Evolutionary conservation across 1,140 invertebrate species (phyloP).

Genomic region (Brachionus asplanchnoidis): DNA sequence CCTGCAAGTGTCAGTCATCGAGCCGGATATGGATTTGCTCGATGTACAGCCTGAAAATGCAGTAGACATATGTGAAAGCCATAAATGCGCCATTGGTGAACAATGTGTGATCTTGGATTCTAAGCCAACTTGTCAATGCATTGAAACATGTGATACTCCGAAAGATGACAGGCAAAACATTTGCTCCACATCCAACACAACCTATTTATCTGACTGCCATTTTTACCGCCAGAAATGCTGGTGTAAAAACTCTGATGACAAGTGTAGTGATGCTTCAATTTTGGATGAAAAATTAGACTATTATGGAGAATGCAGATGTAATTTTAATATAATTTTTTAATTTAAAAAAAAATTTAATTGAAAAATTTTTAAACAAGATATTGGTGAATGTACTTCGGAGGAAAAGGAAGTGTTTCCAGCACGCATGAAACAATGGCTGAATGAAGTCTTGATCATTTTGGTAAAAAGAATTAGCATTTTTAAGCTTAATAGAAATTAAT

Average conservation of each 20-base stretch:
- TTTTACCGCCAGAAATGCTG: conserved; percentile 14
- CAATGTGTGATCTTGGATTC: neutral
- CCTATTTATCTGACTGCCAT: conserved; percentile 25
- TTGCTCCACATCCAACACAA: conserved; percentile 11
- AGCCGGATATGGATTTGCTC: neutral
- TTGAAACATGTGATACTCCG: conserved; percentile 14
- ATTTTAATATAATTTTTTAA: neutral
- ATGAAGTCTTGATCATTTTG: conserved; percentile 16
- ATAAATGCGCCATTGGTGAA: neutral
- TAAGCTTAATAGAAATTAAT: neutral
- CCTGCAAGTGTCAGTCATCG: conserved; percentile 16
- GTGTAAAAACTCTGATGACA: neutral
- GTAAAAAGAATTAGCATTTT: neutral
- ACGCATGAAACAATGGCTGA: conserved; percentile 33
- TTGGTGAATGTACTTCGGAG: neutral
- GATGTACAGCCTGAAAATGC: neutral
- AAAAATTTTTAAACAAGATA: neutral
- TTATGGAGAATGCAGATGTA: conserved; percentile 36
- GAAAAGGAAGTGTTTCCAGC: conserved; percentile 33
- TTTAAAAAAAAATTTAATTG: neutral
- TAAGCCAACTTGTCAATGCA: conserved; percentile 16
- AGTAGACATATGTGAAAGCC: neutral
- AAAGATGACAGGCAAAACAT: conserved; percentile 34
- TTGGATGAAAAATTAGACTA: conserved; percentile 31
- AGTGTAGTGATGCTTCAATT: neutral